Conservation (phyloP, 2,113 vertebrate species). For the Microcebus jonahi region DNA sequence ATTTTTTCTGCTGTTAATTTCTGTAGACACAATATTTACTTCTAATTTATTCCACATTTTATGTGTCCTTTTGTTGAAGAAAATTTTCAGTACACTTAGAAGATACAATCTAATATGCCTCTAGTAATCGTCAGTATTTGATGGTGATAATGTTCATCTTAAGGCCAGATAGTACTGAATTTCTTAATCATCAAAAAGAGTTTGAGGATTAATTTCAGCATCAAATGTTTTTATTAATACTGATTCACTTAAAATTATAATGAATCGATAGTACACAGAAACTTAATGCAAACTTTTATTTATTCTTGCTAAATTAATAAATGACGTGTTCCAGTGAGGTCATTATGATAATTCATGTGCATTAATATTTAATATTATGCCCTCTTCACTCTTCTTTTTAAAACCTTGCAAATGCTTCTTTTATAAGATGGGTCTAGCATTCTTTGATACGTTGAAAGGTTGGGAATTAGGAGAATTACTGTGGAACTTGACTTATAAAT, state of each 20-base stretch:
- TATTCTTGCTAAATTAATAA: background rate
- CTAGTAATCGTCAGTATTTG: background rate
- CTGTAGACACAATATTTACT: background rate
- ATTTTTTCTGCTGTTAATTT: slow-evolving; percentile 47
- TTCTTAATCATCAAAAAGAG: slow-evolving; percentile 30
- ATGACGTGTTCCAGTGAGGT: background rate
- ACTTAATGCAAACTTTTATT: background rate
- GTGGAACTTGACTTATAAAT: background rate
- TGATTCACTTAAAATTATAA: background rate
- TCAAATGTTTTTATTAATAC: slow-evolving; percentile 2
- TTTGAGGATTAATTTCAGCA: slow-evolving; percentile 32
- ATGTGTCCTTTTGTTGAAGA: background rate
- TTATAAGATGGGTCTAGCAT: background rate
- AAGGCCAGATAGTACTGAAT: background rate
- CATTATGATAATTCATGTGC: background rate
- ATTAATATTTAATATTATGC: background rate
- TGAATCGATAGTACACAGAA: background rate
- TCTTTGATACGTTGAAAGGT: background rate
- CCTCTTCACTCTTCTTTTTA: background rate
- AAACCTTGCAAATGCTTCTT: background rate
- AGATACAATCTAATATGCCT: background rate
- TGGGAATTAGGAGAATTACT: background rate
- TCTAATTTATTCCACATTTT: background rate
- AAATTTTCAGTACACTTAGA: slow-evolving; percentile 40
- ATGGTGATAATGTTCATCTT: background rate